These are phyloP conservation scores for Channa striata DNA, from an alignment of 2,797 vertebrate genomes.

Conservation along the genomic window DNA sequence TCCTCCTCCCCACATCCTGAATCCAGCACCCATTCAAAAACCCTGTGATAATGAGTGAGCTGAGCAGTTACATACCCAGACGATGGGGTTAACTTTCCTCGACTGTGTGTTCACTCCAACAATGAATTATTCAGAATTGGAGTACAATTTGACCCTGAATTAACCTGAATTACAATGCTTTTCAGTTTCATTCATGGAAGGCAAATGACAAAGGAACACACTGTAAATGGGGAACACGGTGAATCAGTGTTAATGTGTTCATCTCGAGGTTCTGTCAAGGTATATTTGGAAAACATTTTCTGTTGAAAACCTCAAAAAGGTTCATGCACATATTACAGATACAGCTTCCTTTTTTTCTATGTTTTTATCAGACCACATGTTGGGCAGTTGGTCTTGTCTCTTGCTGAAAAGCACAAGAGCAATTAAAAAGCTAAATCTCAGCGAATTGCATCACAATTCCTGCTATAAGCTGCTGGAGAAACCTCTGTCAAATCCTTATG, in stretches of 20 bases:
- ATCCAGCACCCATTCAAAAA: background rate
- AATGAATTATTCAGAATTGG: slow-evolving; percentile 14
- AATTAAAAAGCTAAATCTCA: slow-evolving; percentile 27
- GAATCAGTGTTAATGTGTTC: background rate
- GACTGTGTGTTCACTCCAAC: background rate
- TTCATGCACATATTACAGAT: background rate
- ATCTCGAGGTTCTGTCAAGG: background rate
- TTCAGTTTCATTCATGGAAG: background rate
- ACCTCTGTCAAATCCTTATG: slow-evolving; percentile 28
- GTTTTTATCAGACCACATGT: background rate
- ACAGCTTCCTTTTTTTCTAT: background rate
- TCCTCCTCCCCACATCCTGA: background rate
- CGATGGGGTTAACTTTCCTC: background rate
- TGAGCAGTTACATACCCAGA: background rate
- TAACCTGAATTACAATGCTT: background rate
- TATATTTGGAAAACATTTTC: background rate
- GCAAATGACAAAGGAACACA: background rate
- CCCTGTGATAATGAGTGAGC: background rate
- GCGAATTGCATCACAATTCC: slow-evolving; percentile 20
- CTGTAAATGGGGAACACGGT: background rate
- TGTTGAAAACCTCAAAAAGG: background rate
- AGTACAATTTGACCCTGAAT: background rate
- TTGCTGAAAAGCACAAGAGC: background rate
- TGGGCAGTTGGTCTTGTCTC: background rate
- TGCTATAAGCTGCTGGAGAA: slow-evolving; percentile 24